Conservation (phyloP, 2,113 vertebrate genomes). For the Corapipo altera region DNA sequence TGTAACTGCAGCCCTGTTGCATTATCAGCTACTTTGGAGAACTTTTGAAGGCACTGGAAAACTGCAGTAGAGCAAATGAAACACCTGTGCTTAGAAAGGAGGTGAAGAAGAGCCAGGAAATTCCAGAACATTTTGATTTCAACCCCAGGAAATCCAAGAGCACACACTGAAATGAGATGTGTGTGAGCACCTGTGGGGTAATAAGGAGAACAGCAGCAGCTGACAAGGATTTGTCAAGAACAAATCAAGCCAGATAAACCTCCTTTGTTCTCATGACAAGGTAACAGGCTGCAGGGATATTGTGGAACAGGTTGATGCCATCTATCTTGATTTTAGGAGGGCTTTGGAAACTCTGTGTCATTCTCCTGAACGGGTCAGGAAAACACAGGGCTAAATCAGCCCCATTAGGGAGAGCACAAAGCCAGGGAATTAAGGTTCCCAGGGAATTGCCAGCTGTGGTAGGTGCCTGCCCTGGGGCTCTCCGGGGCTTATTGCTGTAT, state of each 20-base stretch:
- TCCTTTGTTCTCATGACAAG: constrained; percentile 7
- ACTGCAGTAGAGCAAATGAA: background rate
- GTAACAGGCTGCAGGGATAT: background rate
- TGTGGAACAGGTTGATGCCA: background rate
- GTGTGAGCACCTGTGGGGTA: background rate
- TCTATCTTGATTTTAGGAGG: background rate
- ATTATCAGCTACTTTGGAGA: background rate
- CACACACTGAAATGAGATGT: background rate
- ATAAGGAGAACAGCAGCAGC: background rate
- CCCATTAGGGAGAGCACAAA: background rate
- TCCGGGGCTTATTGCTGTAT: background rate
- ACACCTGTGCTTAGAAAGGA: background rate
- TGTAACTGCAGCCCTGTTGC: background rate
- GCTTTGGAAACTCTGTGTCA: background rate
- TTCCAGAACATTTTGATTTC: background rate
- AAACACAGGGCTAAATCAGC: background rate
- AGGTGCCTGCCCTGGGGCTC: constrained; percentile 43
- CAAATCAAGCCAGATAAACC: constrained; percentile 4
- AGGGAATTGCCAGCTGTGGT: constrained; percentile 12
- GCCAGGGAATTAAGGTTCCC: background rate
- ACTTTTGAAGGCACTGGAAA: background rate
- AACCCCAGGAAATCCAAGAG: background rate
- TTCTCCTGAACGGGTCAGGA: background rate
- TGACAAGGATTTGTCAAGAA: constrained; percentile 28
- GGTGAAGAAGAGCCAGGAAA: background rate